Percentiles rank a stretch among this genome's conserved stretches.
Evolutionary conservation across 2,888 invertebrate species (phyloP).

Genomic region (Drosophila fungiperda): DNA sequence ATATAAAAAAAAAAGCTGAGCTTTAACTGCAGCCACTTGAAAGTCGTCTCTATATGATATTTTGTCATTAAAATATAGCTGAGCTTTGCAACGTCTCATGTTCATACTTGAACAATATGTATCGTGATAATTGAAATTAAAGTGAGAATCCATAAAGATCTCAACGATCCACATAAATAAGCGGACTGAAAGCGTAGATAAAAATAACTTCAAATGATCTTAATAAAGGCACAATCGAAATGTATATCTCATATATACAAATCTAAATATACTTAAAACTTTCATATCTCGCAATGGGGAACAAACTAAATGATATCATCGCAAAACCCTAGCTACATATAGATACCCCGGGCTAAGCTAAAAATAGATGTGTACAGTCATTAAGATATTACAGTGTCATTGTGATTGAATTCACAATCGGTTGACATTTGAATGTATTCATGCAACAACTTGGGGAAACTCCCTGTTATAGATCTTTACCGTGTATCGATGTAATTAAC

Average conservation of each 20-base stretch:
- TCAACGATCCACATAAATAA: conserved; percentile 2
- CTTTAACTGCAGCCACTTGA: no score
- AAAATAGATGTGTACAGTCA: neutral
- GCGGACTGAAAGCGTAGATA: neutral
- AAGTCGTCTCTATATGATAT: no score
- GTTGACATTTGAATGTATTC: neutral
- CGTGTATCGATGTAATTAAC: neutral
- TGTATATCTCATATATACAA: neutral
- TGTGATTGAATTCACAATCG: neutral
- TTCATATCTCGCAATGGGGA: neutral
- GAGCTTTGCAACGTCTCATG: no score
- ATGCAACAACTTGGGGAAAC: conserved; percentile 14
- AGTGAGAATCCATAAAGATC: neutral
- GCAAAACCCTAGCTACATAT: neutral
- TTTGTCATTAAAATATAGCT: no score
- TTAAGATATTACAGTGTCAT: neutral
- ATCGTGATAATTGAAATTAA: neutral
- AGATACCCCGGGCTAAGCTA: neutral
- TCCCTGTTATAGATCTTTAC: neutral
- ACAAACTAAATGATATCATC: neutral
- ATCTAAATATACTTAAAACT: neutral
- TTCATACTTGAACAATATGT: neutral
- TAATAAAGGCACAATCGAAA: neutral
- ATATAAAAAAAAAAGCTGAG: no score
- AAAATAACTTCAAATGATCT: neutral